Conservation (phyloP, 2,888 invertebrate species). For the Cheilosia variabilis region DNA sequence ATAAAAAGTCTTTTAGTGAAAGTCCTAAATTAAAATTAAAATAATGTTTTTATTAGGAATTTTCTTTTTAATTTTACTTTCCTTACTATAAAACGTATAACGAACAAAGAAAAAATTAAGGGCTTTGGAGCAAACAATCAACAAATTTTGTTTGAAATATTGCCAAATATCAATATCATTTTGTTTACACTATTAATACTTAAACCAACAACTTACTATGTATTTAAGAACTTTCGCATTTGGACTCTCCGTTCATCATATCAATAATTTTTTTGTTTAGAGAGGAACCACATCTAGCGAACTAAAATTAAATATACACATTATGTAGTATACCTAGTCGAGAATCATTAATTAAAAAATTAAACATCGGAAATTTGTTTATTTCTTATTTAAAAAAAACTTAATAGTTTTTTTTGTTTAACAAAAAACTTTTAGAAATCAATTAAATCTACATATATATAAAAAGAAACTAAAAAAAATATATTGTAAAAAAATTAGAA, state of each 20-base stretch:
- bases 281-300: constrained; percentile 70
- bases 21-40: background rate
- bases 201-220: constrained; percentile 49
- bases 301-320: constrained; percentile 71
- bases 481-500: constrained; percentile 73
- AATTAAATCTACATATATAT: constrained; percentile 65
- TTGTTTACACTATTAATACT: constrained; percentile 37
- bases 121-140: constrained; percentile 64
- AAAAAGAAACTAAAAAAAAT: constrained; percentile 12
- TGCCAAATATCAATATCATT: constrained; percentile 70
- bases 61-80: no score
- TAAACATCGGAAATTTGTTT: constrained; percentile 42
- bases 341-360: constrained; percentile 55
- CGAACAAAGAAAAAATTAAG: background rate
- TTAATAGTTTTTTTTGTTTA: constrained; percentile 23
- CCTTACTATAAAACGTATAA: background rate
- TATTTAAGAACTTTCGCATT: constrained; percentile 56
- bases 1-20: no score
- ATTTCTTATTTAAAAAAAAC: constrained; percentile 23
- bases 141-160: constrained; percentile 67
- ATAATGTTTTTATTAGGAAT: background rate
- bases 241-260: constrained; percentile 72
- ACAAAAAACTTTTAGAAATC: constrained; percentile 66
- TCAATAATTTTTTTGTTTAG: constrained; percentile 65
- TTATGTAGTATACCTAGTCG: constrained; percentile 67